phyloP scores from a whole-genome alignment of 1,140 invertebrate genomes.

The Ceratina australensis region DNA sequence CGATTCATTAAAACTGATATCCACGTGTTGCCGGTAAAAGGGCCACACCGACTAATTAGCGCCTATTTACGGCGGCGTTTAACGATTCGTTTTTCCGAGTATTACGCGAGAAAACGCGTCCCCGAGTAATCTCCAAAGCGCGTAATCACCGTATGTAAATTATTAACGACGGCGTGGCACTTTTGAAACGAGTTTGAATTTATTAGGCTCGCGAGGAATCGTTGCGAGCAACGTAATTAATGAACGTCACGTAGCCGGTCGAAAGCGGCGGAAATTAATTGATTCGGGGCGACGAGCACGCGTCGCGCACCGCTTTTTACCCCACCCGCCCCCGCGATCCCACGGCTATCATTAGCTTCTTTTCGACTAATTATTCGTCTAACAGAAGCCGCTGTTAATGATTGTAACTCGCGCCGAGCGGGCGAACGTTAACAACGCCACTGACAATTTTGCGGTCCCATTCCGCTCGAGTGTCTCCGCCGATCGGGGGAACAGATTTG shows the following conservation, averaged over 20 bases:
- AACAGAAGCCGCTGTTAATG: slow-evolving; percentile 2
- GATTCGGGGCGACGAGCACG: slow-evolving; percentile 42
- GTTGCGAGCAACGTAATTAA: slow-evolving; percentile 55
- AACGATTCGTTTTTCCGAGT: neutral
- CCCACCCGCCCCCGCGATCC: too few species aligned
- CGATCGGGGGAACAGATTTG: neutral
- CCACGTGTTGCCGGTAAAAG: neutral
- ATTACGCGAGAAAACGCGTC: neutral
- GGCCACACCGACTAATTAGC: neutral
- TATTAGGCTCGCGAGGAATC: slow-evolving; percentile 26
- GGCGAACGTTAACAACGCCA: slow-evolving; percentile 12
- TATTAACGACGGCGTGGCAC: slow-evolving; percentile 18
- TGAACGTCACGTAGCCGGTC: slow-evolving; percentile 56
- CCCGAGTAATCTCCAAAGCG: slow-evolving; percentile 6
- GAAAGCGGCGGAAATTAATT: slow-evolving; percentile 48
- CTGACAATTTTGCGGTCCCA: slow-evolving; percentile 10
- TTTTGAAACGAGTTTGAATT: slow-evolving; percentile 37
- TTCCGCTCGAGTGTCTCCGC: neutral
- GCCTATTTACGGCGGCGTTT: neutral
- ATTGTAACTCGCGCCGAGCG: neutral
- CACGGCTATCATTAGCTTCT: slow-evolving; percentile 43
- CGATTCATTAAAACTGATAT: neutral
- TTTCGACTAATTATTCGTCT: slow-evolving; percentile 43
- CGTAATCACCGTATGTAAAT: slow-evolving; percentile 20
- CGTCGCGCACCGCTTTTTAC: slow-evolving; percentile 47